A percentile compares a stretch with the other conserved stretches of the same genome.
phyloP scores from a whole-genome alignment of 2,888 invertebrate species.

The Leucania comma region DNA sequence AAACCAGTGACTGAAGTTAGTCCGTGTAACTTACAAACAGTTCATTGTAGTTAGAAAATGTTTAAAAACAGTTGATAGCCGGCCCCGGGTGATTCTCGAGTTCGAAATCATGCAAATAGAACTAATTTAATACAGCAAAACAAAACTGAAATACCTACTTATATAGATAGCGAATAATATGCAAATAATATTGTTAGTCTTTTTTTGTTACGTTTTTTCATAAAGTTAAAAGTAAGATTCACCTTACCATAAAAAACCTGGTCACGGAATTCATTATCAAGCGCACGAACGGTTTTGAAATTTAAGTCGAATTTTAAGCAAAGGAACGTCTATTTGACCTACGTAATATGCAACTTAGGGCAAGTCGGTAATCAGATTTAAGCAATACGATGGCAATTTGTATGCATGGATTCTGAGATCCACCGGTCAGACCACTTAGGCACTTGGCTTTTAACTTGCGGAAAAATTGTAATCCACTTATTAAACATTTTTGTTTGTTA shows the following conservation, averaged over 20 bases:
- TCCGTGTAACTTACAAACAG: background rate
- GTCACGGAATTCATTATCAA: slow-evolving; percentile 50
- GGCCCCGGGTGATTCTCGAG: background rate
- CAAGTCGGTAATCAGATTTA: slow-evolving; percentile 8
- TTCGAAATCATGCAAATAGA: background rate
- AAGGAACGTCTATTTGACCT: slow-evolving; percentile 7
- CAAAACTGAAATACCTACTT: background rate
- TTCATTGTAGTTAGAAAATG: background rate
- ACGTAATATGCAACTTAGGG: slow-evolving; percentile 7
- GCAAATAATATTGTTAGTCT: background rate
- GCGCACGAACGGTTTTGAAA: slow-evolving; percentile 41
- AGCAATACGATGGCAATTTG: background rate
- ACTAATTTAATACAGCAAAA: background rate
- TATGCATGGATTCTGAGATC: slow-evolving; percentile 6
- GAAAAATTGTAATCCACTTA: background rate
- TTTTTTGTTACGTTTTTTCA: background rate
- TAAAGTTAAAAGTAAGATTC: slow-evolving; percentile 1
- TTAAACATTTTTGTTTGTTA: too few relatives aligned
- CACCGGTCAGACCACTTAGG: background rate
- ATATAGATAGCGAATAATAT: background rate
- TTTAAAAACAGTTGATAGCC: background rate
- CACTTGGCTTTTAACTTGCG: background rate
- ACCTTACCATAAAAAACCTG: slow-evolving; percentile 18
- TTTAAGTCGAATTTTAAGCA: slow-evolving; percentile 16
- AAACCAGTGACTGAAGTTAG: background rate